Evolutionary conservation across 2,797 vertebrate species (phyloP), one percentile per base, ranked within the genome.

Genomic region (Nyctibius grandis): DNA sequence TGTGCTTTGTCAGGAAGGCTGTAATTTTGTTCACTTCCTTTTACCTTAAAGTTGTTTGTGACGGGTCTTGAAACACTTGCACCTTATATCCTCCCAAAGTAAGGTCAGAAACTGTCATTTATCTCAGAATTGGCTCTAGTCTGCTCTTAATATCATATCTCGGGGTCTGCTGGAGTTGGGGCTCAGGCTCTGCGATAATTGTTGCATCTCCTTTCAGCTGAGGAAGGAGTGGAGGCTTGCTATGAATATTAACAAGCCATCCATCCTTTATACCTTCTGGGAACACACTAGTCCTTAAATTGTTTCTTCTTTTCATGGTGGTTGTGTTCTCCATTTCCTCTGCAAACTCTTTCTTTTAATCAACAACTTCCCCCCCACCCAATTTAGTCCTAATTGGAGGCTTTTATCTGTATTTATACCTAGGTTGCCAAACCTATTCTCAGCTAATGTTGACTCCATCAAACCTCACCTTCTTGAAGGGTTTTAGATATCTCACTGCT

Each of bases 161-260:
- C 3, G 12, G 84, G 94, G 93, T 96, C 92, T 94, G 91, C 88
- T 76, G 77, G 92, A 96, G 93, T 89, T 95, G 86, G 94, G 94
- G 84, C 95, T 85, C 31, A 9, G 88, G 88, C 80, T 95, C 84
- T 25, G 90, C 14, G 11, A 50, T 95, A 96, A 94, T 96, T 95
- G 93, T 96, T 93, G 95, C 94, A 74, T 96, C 94, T 89, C 92
- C 94, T 95, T 96, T 95, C 92, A 95, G 92, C 91, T 44, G 90
- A 93, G 91, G 81, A 34, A 65, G 9, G 60, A 91, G 88, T 85
- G 93, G 90, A 95, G 94, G 86, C 88, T 96, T 91, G 94, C 88
- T 38, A 67, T 96, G 96, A 96, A 96, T 96, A 95, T 96, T 97
- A 97, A 97, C 91, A 91, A 83, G 77, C 88, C 96, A 93, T 76